Percentiles rank a stretch among this genome's conserved stretches.
Conservation (phyloP, 2,888 invertebrate genomes). For the Tachina lurida region DNA sequence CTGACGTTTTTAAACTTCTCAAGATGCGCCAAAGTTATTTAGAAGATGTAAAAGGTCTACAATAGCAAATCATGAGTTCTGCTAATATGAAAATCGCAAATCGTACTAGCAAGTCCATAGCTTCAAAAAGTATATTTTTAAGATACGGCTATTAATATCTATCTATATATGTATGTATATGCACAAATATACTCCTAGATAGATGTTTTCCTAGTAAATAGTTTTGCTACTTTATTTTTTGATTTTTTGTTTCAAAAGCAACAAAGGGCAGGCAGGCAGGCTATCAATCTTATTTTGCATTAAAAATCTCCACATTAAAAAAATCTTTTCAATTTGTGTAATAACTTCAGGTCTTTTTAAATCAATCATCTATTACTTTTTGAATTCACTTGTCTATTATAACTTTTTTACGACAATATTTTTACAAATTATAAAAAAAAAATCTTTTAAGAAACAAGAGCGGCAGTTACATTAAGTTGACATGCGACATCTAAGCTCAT, state of each 20-base stretch:
- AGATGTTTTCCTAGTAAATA: background rate
- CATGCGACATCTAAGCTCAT: conserved; percentile 68
- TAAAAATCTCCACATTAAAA: conserved; percentile 13
- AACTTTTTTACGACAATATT: conserved; percentile 22
- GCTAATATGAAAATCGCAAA: too few species aligned
- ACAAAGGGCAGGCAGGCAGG: background rate
- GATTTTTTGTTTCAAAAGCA: background rate
- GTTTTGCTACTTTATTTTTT: background rate
- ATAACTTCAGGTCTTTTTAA: conserved; percentile 47
- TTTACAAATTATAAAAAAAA: conserved; percentile 19
- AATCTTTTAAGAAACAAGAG: conserved; percentile 23
- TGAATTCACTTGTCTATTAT: conserved; percentile 38
- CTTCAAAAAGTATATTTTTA: too few species aligned
- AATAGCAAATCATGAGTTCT: too few species aligned
- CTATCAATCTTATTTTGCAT: conserved; percentile 65
- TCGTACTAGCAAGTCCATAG: too few species aligned
- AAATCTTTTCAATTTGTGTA: conserved; percentile 31
- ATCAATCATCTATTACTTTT: conserved; percentile 65
- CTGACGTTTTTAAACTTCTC: too few species aligned
- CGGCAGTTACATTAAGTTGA: conserved; percentile 64
- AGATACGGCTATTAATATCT: too few species aligned
- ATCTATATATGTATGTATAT: too few species aligned
- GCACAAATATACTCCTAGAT: too few species aligned
- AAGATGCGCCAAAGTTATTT: too few species aligned
- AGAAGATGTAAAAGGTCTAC: too few species aligned